These are phyloP conservation scores for Adelges cooleyi DNA, from an alignment of 1,140 invertebrate genomes.

Conservation along the genomic window DNA sequence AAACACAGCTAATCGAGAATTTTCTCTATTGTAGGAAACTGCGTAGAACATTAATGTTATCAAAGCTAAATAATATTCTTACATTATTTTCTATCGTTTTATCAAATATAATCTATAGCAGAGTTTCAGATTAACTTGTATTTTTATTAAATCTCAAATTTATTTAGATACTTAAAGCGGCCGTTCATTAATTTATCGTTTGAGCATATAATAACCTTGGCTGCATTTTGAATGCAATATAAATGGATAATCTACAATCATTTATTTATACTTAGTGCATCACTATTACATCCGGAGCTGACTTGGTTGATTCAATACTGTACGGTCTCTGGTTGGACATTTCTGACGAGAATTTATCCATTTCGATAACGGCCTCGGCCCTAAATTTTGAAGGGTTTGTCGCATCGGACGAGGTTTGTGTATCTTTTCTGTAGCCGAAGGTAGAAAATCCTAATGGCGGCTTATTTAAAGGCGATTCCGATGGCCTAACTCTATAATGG, in stretches of 20 bases:
- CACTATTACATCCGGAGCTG: slow-evolving; percentile 75
- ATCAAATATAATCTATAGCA: no score
- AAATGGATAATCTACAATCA: no score
- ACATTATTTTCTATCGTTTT: no score
- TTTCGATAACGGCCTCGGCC: slow-evolving; percentile 54
- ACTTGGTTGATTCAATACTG: slow-evolving; percentile 66
- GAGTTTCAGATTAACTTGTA: no score
- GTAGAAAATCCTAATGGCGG: slow-evolving; percentile 40
- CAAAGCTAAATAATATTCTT: no score
- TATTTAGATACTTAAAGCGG: no score
- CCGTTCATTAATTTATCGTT: no score
- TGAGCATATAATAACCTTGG: slow-evolving; percentile 14
- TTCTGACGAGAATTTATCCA: slow-evolving; percentile 40
- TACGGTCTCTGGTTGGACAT: slow-evolving; percentile 42
- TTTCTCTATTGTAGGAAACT: no score
- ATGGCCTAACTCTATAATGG: slow-evolving; percentile 26
- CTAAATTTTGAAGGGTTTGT: slow-evolving; percentile 41
- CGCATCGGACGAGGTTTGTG: slow-evolving; percentile 37
- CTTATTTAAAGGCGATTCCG: slow-evolving; percentile 1
- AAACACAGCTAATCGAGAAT: no score
- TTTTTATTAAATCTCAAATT: no score
- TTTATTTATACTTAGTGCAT: slow-evolving; percentile 54
- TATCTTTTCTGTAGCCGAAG: slow-evolving; percentile 45
- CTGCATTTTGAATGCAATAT: no score
- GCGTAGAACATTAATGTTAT: no score